Evolutionary conservation across 2,888 invertebrate genomes (phyloP), one percentile per base, ranked within the genome.

Genomic region (Ptilodon capucinus): DNA sequence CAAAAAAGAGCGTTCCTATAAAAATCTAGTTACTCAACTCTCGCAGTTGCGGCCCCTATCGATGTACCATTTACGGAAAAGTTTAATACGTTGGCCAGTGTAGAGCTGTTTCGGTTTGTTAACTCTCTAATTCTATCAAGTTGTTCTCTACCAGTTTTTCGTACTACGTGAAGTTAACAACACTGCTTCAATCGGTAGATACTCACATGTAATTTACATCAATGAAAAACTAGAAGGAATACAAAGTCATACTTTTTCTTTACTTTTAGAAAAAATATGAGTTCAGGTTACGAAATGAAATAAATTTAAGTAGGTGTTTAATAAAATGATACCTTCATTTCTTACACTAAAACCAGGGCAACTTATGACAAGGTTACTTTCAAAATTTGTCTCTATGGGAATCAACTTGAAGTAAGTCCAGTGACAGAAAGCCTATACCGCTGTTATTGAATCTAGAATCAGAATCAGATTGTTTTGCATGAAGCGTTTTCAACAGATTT

Each of bases 121-220:
- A 74, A 72, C 71, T 77, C 71, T 77, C 64, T 75, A 74, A 77
- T 77, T 73, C 68, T 68, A 71, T 76, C 68, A 68, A 52, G 56
- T 64, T 70, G 64, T 60, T 69, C 55, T 60, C 64, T 71, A 53
- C 55, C 63, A 61, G 62, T 73, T 74, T 69, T 62, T 66, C 61
- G 61, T 53, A 34, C 51, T 58, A 60, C 56, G 60, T 60, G 52
- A 48, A 71, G 63, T 68, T 68, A 59, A 51, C 57, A 67, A 58
- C 61, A 64, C 64, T 71, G 64, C 56, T 68, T 60, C 58, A 63
- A 59, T 64, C 57, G 58, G 51, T 25, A 35, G 42, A 21, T 19
- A 50, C 45, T 41, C 28, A 25, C 44, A 59, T n/a, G 53, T 49
- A 51, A 69, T 66, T 59, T 54, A 50, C 44, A 46, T 47, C 56